These are phyloP conservation scores for Barypeithes pellucidus DNA, from an alignment of 2,888 invertebrate species.

Conservation along the genomic window DNA sequence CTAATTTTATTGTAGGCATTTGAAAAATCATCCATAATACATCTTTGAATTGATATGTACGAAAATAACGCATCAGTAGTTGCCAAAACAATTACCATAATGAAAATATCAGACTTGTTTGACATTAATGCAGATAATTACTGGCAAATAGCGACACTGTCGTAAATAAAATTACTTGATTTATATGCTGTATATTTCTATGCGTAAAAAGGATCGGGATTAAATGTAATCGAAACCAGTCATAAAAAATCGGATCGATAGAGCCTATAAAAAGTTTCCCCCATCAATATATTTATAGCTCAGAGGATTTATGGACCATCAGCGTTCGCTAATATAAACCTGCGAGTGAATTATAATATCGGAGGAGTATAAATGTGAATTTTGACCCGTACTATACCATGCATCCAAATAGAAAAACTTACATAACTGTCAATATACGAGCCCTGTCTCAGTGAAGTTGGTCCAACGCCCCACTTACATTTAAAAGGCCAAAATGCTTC, in stretches of 20 bases:
- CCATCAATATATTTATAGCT: not conserved
- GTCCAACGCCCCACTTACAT: too few species aligned
- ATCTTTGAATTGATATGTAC: too few species aligned
- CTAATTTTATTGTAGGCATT: too few species aligned
- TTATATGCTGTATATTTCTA: not conserved
- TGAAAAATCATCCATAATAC: too few species aligned
- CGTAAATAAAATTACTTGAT: slow-evolving; percentile 3
- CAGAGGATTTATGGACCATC: not conserved
- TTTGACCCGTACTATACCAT: too few species aligned
- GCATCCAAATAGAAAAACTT: too few species aligned
- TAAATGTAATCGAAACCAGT: slow-evolving; percentile 1
- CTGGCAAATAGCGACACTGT: not conserved
- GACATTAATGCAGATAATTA: not conserved
- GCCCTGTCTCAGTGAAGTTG: too few species aligned
- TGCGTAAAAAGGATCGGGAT: not conserved
- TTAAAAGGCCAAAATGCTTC: too few species aligned
- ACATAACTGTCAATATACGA: too few species aligned
- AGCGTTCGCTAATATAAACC: not conserved
- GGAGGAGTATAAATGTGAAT: not conserved
- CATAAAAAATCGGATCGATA: slow-evolving; percentile 1
- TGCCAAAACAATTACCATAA: too few species aligned
- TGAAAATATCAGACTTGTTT: too few species aligned
- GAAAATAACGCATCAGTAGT: too few species aligned
- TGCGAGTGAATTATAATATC: not conserved
- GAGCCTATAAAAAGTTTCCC: not conserved